Base-by-base conservation (phyloP, 2,888 invertebrate species). In the Eupithecia abbreviata region DNA sequence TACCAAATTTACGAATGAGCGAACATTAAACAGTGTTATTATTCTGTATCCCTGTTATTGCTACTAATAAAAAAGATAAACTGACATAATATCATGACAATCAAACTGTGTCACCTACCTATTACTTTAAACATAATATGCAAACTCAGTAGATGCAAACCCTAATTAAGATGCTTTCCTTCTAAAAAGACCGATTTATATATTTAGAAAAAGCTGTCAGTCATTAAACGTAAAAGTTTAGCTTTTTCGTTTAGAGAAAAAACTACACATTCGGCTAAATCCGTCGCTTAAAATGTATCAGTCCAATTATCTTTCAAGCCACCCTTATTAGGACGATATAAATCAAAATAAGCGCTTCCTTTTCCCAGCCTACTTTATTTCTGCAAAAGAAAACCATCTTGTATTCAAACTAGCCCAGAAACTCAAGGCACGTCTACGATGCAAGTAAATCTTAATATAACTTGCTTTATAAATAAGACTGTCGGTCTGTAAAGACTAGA, bases 1-100 rank as follows among this genome's bases (percentile, higher is more conserved):
- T 62, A 62, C 62, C 62, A 62, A 62, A 62, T 62, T 62, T 30
- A 62, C 62, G 62, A 62, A 87, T 84, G 86, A 85, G 83, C 79
- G 76, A 82, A 82, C 81, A 81, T 83, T 76, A 49, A 62, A 68
- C 55, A 79, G 79, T 81, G 67, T 30, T 62, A 62, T 74, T 65
- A 77, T 69, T 77, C 77, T 77, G 71, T 76, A 72, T 49, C 49
- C 51, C 42, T 69, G 58, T 66, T 42, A 42, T 42, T 15, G 66
- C 42, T 66, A 66, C 42, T 42, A 66, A 42, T 66, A 66, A 66
- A 66, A 66, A 42, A 42, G 41, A 15, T 66, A 66, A 42, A 30
- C 30, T 62, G 62, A 30, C 30, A 62, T 4, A 62, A 58, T 58
- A 18, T 18, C 30, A 62, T n/a, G 18, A 30, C 62, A 12, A 12